phyloP scores from a whole-genome alignment of 2,888 invertebrate species.

The Bedellia somnulentella region DNA sequence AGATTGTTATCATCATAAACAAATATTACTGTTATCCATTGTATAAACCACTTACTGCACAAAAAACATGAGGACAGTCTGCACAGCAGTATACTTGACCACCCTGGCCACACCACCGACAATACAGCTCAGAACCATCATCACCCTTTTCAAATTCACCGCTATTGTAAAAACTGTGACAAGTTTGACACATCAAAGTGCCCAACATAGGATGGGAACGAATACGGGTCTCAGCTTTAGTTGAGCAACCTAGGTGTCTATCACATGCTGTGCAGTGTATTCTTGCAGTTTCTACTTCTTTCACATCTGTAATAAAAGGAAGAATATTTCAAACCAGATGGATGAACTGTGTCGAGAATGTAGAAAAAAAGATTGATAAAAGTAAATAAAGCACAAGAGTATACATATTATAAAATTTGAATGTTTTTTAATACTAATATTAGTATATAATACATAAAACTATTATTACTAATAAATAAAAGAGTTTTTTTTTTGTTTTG shows the following conservation, averaged over 20 bases:
- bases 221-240: constrained; percentile 64
- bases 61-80: constrained; percentile 73
- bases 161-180: constrained; percentile 77
- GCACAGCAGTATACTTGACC: constrained; percentile 80
- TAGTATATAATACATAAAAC: no score
- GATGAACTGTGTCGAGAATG: no score
- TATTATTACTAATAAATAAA: no score
- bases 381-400: no score
- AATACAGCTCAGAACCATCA: constrained; percentile 81
- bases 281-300: constrained; percentile 57
- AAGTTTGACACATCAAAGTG: constrained; percentile 71
- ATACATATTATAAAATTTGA: no score
- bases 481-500: no score
- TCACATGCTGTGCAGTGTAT: constrained; percentile 79
- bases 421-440: no score
- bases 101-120: constrained; percentile 83
- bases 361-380: no score
- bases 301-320: constrained; percentile 50
- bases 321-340: background rate
- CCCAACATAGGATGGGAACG: constrained; percentile 73
- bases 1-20: no score
- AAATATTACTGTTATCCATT: no score
- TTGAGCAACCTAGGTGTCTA: constrained; percentile 72
- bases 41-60: constrained; percentile 65
- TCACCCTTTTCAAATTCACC: constrained; percentile 83